Evolutionary conservation across 2,113 vertebrate species (phyloP), one percentile per base, ranked within the genome.

Genomic region (Todiramphus saurophagus): DNA sequence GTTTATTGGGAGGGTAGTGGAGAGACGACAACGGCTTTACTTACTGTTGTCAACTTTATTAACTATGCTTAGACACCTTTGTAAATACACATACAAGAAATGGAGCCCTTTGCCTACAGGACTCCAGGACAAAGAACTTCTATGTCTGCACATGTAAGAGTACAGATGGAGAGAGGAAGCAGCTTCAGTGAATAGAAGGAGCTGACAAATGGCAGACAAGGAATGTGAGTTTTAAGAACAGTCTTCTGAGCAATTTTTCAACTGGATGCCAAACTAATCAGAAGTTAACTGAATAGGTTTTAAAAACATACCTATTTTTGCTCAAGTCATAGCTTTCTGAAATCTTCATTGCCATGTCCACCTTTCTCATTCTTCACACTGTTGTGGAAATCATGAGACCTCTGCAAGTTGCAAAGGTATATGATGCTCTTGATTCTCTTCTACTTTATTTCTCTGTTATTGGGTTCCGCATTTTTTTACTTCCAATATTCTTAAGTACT

Each of bases 381-480:
- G 33, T 31, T 63, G 46, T 0, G 3, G 43, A 94, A 75, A 67
- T 27, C 0, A 0, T 46, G 64, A 73, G 21, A 70, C 9, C 11
- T 64, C 17, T 66, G 25, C 33, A 72, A 79, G 37, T 23, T 79
- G 19, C 62, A 92, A 79, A 21, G 14, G 51, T 35, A 5, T 31
- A 35, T 48, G 59, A 74, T 24, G 16, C 7, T 76, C 53, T 55
- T 46, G 16, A 63, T 60, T 75, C 28, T 79, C 37, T 84, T 53
- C 62, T 55, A 28, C 43, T 58, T 66, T 30, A 67, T 74, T 67
- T 70, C 10, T 84, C 46, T 91, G 16, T 13, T 75, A 5, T n/a
- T 66, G 30, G 4, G 8, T 43, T 76, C 13, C n/a, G 7, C 16
- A 11, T 17, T 63, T 28, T 35, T 68, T 39, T 25, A 37, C 27